Conservation (phyloP, 2,113 vertebrate species). For the Chiloscyllium plagiosum region DNA sequence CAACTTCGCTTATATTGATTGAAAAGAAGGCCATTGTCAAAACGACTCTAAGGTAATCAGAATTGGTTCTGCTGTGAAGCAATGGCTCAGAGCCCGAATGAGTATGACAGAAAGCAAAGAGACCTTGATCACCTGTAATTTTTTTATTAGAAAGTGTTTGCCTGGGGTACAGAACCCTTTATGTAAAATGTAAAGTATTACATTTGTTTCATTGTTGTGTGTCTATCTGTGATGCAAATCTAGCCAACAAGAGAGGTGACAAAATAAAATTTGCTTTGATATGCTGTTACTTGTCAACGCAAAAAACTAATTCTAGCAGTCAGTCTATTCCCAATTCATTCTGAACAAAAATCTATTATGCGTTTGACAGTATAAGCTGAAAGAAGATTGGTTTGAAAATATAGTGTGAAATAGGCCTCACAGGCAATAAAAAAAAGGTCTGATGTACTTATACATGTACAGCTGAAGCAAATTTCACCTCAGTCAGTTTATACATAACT, state of each 20-base stretch:
- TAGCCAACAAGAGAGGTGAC: not conserved
- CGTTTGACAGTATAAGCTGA: not conserved
- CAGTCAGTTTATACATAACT: not conserved
- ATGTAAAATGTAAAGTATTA: not conserved
- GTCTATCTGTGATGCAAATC: not conserved
- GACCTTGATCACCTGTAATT: slow-evolving; percentile 7
- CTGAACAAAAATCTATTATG: slow-evolving; percentile 23
- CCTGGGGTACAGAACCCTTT: not conserved
- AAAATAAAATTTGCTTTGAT: slow-evolving; percentile 4
- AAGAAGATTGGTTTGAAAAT: not conserved
- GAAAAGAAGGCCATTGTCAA: not conserved
- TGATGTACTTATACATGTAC: not conserved
- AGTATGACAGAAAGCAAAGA: slow-evolving; percentile 1
- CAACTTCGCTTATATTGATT: slow-evolving; percentile 17
- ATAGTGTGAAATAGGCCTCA: slow-evolving; percentile 15
- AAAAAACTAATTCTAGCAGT: not conserved
- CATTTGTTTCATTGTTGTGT: not conserved
- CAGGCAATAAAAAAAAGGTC: not conserved
- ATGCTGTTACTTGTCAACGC: not conserved
- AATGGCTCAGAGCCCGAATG: not conserved
- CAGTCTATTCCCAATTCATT: slow-evolving; percentile 4
- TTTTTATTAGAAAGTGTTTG: slow-evolving; percentile 21
- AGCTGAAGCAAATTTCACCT: not conserved
- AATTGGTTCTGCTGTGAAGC: not conserved
- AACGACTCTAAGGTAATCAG: not conserved